These are phyloP conservation scores for Cladopsammia gracilis DNA, from an alignment of 64 coral and sea anemone species.

Conservation along the genomic window DNA sequence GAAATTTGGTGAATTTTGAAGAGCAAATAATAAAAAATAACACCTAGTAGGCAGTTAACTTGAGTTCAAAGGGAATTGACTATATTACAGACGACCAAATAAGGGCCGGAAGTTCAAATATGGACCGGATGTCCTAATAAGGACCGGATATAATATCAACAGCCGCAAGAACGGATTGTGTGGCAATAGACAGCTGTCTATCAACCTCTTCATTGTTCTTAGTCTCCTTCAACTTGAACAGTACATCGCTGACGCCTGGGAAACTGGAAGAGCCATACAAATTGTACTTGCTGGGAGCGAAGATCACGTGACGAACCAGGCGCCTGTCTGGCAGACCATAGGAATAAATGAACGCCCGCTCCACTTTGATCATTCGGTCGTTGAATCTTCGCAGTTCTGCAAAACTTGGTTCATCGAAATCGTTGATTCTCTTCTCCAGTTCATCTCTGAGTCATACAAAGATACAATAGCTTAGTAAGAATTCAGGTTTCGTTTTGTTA, in stretches of 20 bases:
- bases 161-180: constrained; percentile 52
- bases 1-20: too few relatives aligned
- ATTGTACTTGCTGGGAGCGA: constrained; percentile 70
- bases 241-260: constrained; percentile 68
- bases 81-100: too few relatives aligned
- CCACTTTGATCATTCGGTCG: constrained; percentile 79
- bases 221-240: constrained; percentile 48
- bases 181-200: constrained; percentile 67
- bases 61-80: too few relatives aligned
- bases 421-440: neutral
- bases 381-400: constrained; percentile 71
- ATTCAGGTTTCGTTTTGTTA: neutral
- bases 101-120: neutral
- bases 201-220: constrained; percentile 66
- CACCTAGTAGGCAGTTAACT: too few relatives aligned
- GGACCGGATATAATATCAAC: constrained; percentile 43
- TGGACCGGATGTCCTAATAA: neutral
- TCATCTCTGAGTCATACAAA: neutral
- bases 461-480: neutral
- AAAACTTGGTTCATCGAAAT: constrained; percentile 35
- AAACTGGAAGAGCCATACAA: constrained; percentile 80
- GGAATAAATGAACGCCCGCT: constrained; percentile 79
- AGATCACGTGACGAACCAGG: constrained; percentile 70
- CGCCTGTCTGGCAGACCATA: constrained; percentile 83
- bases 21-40: too few relatives aligned